Base-by-base conservation (phyloP, 2,113 vertebrate genomes). In the Rhea pennata region DNA sequence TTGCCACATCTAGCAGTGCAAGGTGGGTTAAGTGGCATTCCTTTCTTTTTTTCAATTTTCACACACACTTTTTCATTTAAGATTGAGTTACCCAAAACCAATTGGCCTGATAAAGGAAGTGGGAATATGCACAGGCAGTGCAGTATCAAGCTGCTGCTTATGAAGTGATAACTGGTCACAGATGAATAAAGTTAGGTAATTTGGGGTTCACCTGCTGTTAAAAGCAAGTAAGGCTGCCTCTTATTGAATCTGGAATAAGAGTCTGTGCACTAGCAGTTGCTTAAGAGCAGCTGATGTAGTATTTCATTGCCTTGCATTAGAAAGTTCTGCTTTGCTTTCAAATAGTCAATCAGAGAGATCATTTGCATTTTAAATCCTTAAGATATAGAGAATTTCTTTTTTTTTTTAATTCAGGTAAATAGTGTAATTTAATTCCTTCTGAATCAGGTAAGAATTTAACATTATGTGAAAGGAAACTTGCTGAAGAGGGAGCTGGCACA, bases 61-160 rank as follows among this genome's bases (percentile, higher is more conserved):
- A 58, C 29, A 6, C 29, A 33, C 33, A 19, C 29, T 19, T 58
- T 58, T 33, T 78, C 46, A 51, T 31, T 81, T 72, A 36, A 69
- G 20, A 6, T 24, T 8, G 13, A 50, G 50, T 91, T 33, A 75
- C 53, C 33, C 26, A 59, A 58, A 88, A 50, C 29, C 78, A 29
- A 31, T 19, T 69, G 11, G 21, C 67, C 70, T 89, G 10, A 72
- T 59, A 84, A 90, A 84, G 26, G n/a, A 78, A 73, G 31, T 51
- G 59, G 9, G 6, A 81, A 5, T n/a, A 10, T 1, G 0, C 53
- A 51, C n/a, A n/a, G 15, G 20, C 76, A 88, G 21, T 50, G 11
- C 39, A 42, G 8, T 17, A 56, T 39, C 46, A 54, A 23, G 42
- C 61, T 85, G 5, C 22, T 93, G 14, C 8, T 29, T 90, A 64